Evolutionary conservation across 2,888 invertebrate genomes (phyloP).

Genomic region (Philonicus albiceps): DNA sequence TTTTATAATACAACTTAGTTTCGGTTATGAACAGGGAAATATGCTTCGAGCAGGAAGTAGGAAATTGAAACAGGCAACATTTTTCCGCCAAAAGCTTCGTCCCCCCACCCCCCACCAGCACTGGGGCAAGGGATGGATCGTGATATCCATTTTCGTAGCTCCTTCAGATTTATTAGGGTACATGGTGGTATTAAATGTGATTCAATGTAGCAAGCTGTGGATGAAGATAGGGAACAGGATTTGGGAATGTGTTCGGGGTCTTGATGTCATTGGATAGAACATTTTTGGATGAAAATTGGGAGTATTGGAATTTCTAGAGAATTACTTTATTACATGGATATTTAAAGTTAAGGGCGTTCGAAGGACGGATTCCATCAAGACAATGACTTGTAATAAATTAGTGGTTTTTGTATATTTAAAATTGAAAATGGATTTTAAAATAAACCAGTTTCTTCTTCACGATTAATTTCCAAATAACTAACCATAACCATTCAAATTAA

Average conservation of each 20-base stretch:
- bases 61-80: not conserved
- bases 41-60: not conserved
- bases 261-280: not conserved
- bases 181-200: not conserved
- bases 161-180: slow-evolving; percentile 10
- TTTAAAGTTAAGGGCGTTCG: not conserved
- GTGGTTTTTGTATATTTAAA: not conserved
- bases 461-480: too few species aligned
- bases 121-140: not conserved
- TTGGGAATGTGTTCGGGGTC: not conserved
- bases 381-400: not conserved
- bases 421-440: not conserved
- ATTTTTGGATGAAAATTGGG: not conserved
- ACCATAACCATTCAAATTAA: too few species aligned
- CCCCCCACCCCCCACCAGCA: not conserved
- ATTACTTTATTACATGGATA: not conserved
- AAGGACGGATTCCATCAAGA: not conserved
- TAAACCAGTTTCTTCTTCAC: not conserved
- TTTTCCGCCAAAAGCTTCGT: not conserved
- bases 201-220: not conserved
- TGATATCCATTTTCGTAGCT: not conserved
- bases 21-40: slow-evolving; percentile 24
- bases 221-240: not conserved
- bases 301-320: not conserved
- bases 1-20: slow-evolving; percentile 29